Percentiles rank a stretch among this genome's conserved stretches.
Evolutionary conservation across 2,113 vertebrate genomes (phyloP).

Genomic region (Plectropomus leopardus): DNA sequence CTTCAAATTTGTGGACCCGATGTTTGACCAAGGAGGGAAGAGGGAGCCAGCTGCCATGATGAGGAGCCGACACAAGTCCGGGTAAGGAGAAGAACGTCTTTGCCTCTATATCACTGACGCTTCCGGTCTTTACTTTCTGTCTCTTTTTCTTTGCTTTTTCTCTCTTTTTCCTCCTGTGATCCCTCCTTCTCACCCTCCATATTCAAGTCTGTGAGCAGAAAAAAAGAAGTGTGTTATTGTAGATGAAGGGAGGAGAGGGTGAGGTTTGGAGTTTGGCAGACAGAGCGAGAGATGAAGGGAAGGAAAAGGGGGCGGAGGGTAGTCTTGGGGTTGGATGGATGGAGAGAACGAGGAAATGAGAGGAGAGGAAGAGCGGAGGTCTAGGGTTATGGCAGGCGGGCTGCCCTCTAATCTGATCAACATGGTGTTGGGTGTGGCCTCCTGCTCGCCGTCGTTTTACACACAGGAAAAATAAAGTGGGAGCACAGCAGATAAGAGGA

Average conservation of each 20-base stretch:
- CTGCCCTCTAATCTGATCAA: conserved; percentile 83
- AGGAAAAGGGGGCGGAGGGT: conserved; percentile 39
- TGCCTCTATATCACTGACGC: neutral
- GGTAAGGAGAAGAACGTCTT: conserved; percentile 81
- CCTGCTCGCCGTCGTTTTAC: conserved; percentile 36
- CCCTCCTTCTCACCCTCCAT: neutral
- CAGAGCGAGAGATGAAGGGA: conserved; percentile 53
- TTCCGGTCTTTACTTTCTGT: neutral
- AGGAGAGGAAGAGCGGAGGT: conserved; percentile 68
- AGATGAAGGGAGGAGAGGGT: conserved; percentile 43
- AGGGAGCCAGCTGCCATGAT: conserved; percentile 88
- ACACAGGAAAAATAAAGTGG: conserved; percentile 7
- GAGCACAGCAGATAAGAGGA: conserved; percentile 30
- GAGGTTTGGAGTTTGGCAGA: conserved; percentile 67
- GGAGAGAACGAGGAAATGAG: conserved; percentile 60
- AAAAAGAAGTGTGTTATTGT: conserved; percentile 23
- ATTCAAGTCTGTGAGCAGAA: neutral
- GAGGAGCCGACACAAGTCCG: conserved; percentile 91
- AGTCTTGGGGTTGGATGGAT: conserved; percentile 12
- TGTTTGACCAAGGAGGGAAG: conserved; percentile 93
- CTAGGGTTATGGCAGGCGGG: conserved; percentile 67
- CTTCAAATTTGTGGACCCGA: conserved; percentile 98
- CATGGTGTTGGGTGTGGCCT: conserved; percentile 80
- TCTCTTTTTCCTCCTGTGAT: neutral
- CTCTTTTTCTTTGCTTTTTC: neutral